These are phyloP conservation scores for Lethocerus indicus DNA, from an alignment of 1,140 invertebrate genomes.

Conservation along the genomic window DNA sequence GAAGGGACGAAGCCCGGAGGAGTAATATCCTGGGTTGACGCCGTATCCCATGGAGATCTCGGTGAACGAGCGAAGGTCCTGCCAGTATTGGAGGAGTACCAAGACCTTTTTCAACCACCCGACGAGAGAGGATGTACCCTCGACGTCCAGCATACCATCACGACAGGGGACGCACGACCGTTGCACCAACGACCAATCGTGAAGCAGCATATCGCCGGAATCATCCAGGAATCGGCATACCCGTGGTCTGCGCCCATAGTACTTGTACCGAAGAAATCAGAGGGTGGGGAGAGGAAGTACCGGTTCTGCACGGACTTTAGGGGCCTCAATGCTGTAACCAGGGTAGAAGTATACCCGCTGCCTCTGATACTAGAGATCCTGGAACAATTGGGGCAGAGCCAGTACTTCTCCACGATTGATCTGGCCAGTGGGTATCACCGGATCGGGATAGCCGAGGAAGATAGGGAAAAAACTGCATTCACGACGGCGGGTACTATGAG, in stretches of 20 bases:
- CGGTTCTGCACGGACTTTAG: slow-evolving; percentile 18
- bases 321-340: slow-evolving; percentile 15
- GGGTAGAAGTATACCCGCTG: slow-evolving; percentile 4
- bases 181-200: too few relatives aligned
- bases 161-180: too few relatives aligned
- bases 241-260: slow-evolving; percentile 13
- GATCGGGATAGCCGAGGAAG: slow-evolving; percentile 13
- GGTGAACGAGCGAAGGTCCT: too few relatives aligned
- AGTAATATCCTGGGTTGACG: too few relatives aligned
- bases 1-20: too few relatives aligned
- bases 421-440: slow-evolving; percentile 21
- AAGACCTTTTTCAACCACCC: too few relatives aligned
- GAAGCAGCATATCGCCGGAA: too few relatives aligned
- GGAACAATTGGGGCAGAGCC: neutral
- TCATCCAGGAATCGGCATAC: too few relatives aligned
- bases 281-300: slow-evolving; percentile 14
- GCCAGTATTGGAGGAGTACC: too few relatives aligned
- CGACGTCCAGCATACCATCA: too few relatives aligned
- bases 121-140: too few relatives aligned
- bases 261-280: slow-evolving; percentile 17
- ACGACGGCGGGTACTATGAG: slow-evolving; percentile 15
- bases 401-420: slow-evolving; percentile 18
- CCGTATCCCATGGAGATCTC: too few relatives aligned
- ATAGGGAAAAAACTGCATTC: slow-evolving; percentile 17
- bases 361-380: slow-evolving; percentile 5